A percentile compares a stretch with the other conserved stretches of the same genome.
phyloP scores from a whole-genome alignment of 2,113 vertebrate genomes.

The Ammodytes marinus region DNA sequence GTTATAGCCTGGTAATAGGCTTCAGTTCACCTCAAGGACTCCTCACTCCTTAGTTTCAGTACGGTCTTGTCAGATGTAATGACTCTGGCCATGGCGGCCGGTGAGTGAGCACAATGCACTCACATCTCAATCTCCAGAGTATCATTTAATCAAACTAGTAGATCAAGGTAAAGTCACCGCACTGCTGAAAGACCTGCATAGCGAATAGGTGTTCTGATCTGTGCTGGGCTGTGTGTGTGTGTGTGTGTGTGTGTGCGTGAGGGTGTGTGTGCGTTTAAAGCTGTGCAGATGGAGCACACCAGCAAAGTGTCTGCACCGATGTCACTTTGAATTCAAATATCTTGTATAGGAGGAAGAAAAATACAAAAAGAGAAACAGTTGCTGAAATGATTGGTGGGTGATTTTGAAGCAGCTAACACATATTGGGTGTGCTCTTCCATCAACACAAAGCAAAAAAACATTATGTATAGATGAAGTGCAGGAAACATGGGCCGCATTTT shows the following conservation, averaged over 20 bases:
- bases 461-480: slow-evolving; percentile 58
- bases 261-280: not conserved
- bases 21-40: slow-evolving; percentile 68
- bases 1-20: slow-evolving; percentile 61
- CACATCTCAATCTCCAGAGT: slow-evolving; percentile 52
- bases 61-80: slow-evolving; percentile 53
- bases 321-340: slow-evolving; percentile 31
- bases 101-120: slow-evolving; percentile 50
- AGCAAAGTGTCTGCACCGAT: not conserved
- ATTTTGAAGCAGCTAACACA: slow-evolving; percentile 10
- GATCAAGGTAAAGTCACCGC: slow-evolving; percentile 65
- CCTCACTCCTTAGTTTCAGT: slow-evolving; percentile 44
- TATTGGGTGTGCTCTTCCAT: slow-evolving; percentile 33
- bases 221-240: not conserved
- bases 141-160: slow-evolving; percentile 61
- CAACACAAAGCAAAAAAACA: slow-evolving; percentile 28
- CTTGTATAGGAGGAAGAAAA: slow-evolving; percentile 3
- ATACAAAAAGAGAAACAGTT: not conserved
- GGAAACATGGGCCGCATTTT: slow-evolving; percentile 48
- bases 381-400: not conserved
- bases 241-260: not conserved
- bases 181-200: slow-evolving; percentile 7
- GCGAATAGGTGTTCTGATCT: too few relatives aligned
- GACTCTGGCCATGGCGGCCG: slow-evolving; percentile 44
- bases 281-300: not conserved